Evolutionary conservation across 2,113 vertebrate genomes (phyloP), one percentile per base, ranked within the genome.

Genomic region (Eulemur macaco): DNA sequence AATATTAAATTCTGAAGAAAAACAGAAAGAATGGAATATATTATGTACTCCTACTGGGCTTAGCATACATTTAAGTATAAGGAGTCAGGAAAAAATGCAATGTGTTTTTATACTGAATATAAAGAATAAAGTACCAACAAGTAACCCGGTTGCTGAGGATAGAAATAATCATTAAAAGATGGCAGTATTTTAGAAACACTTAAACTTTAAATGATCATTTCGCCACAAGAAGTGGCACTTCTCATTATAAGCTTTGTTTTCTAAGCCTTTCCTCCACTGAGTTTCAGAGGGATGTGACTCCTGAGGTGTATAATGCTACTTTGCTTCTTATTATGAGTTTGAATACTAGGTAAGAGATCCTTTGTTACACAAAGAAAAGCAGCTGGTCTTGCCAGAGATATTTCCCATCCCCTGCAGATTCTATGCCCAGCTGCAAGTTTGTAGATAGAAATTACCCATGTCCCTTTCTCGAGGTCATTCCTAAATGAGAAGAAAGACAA

Each of bases 51-150:
- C 31, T 45, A 17, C 11, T 52, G 6, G 42, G 17, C 47, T 91
- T 91, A 45, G 47, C 73, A 95, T 86, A 83, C 74, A 86, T 68
- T 78, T 73, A 95, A 96, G 80, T 86, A 82, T n/a, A 69, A 73
- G 5, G 13, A 81, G 13, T 68, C 39, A n/a, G 39, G 31, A 6
- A 60, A 83, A 94, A 86, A 42, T 50, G 29, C 45, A 52, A 31
- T 54, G 0, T 92, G 34, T 42, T 45, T 96, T 83, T n/a, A 60
- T 54, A 27, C n/a, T 25, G 29, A 93, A 73, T 45, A 56, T 47
- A 82, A 87, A 89, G 20, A 88, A 91, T 63, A 76, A 96, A 95
- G 80, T 69, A 37, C 31, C 66, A 93, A 76, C 3, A 13, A 0
- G 21, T 60, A 94, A 87, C 91, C 23, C 63, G 47, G 21, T 82